Conservation (phyloP, 2,797 vertebrate species). For the Perdix hodgsoniae region DNA sequence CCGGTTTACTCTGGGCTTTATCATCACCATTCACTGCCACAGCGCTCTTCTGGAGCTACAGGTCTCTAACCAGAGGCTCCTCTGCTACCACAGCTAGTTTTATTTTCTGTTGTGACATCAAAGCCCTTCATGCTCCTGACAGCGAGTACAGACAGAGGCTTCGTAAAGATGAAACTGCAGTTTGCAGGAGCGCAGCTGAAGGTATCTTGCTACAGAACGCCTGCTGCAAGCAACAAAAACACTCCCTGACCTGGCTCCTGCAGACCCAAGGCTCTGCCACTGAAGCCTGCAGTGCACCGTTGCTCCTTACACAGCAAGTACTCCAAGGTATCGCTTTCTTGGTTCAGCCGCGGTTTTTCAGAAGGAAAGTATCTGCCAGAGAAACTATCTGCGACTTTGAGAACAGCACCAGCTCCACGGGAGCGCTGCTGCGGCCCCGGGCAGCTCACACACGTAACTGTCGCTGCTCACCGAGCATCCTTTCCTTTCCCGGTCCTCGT, state of each 20-base stretch:
- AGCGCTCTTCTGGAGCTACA: not conserved
- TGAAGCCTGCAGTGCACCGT: not conserved
- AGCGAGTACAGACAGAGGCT: not conserved
- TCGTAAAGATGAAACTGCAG: not conserved
- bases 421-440: not conserved
- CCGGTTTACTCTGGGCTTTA: not conserved
- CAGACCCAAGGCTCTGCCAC: not conserved
- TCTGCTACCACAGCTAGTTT: not conserved
- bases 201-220: not conserved
- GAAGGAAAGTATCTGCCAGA: not conserved
- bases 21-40: not conserved
- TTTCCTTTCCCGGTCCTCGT: not conserved
- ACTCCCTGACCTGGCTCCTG: not conserved
- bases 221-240: not conserved
- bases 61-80: not conserved
- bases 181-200: not conserved
- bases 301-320: not conserved
- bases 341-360: not conserved
- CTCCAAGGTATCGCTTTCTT: not conserved
- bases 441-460: not conserved
- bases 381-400: not conserved
- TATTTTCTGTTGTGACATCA: slow-evolving; percentile 11
- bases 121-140: not conserved
- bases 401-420: not conserved
- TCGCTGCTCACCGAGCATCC: accelerated